Evolutionary conservation across 2,888 invertebrate species (phyloP).

Genomic region (Oeneis ivallda): DNA sequence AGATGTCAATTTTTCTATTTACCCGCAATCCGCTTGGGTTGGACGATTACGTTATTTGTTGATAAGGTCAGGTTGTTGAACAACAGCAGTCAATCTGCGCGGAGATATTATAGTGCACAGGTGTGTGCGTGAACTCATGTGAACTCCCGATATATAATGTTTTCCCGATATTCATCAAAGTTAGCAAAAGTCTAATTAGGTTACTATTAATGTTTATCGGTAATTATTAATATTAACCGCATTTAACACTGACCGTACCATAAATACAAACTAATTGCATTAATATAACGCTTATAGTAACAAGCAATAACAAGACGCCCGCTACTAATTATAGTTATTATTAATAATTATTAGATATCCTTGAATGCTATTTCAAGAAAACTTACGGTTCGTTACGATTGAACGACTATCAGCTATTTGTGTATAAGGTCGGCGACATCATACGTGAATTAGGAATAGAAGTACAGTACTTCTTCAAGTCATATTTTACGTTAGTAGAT

Average conservation of each 20-base stretch:
- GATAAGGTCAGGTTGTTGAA: neutral
- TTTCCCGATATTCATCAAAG: no score
- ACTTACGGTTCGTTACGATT: neutral
- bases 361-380: constrained; percentile 13
- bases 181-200: no score
- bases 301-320: neutral
- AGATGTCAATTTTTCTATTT: constrained; percentile 5
- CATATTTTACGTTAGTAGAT: neutral
- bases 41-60: constrained; percentile 5
- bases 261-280: neutral
- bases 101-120: no score
- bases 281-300: no score
- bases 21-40: neutral
- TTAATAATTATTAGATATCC: no score
- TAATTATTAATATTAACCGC: no score
- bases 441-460: neutral
- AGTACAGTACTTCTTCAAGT: neutral
- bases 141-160: no score
- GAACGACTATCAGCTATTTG: constrained; percentile 15
- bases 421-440: constrained; percentile 2
- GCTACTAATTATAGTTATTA: no score
- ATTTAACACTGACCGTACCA: no score
- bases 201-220: no score
- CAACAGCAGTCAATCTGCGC: neutral
- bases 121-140: no score